Base-by-base conservation (phyloP, 2,797 vertebrate species). In the Bovichtus diacanthus region DNA sequence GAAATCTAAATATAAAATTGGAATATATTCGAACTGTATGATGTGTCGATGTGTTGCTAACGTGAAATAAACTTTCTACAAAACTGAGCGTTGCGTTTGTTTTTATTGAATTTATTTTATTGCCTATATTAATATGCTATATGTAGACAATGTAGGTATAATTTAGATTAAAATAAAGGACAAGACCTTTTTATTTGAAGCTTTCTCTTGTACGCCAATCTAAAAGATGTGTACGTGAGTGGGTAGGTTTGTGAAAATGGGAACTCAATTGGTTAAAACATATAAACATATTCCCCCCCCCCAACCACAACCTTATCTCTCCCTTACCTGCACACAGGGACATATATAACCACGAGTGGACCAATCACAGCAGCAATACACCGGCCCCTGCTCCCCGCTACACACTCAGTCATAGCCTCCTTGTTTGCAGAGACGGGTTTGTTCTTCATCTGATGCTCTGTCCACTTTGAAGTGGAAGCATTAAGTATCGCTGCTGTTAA, bases 11-110 rank as follows among this genome's bases (percentile, higher is more conserved):
- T 13, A 74, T 68, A 0, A 36, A 36, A 80, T 56, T 18, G 2
- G 31, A 69, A 55, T 76, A 65, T 70, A 56, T 69, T 11, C 55
- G 62, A 79, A 39, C 10, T 67, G 76, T 69, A 80, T 67, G 63
- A 29, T 31, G 34, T 34, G 31, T 34, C 7, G 5, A 53, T 84
- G 43, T 76, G 51, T 87, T 27, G 47, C 62, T 77, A n/a, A 61
- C 70, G 39, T 67, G 0, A 81, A 90, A 90, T 91, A 92, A 92
- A 93, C 31, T n/a, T 77, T 70, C 34, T 51, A 80, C 9, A 83
- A 74, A 84, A 68, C 18, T 19, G 19, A 70, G 5, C 3, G 1
- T 47, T 23, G 19, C 2, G 3, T 67, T 80, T 68, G 13, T 70
- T 38, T 47, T 58, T 36, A 46, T 49, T 69, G 2, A 70, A n/a